Conservation (phyloP, 2,797 vertebrate species). For the Acanthurus lineatus region DNA sequence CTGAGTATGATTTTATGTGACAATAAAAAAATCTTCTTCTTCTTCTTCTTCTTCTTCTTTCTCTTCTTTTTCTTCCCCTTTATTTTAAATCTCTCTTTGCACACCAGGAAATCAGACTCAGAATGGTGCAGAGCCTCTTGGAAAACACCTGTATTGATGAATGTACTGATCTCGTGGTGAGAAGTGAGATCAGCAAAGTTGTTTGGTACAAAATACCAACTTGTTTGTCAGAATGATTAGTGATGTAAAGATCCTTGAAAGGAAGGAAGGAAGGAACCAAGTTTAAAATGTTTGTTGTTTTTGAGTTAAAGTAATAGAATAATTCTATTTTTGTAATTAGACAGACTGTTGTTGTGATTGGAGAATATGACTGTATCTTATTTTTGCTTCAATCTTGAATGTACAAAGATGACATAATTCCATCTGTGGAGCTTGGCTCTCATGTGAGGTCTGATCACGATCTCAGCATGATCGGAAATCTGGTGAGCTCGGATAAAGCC, state of each 20-base stretch:
- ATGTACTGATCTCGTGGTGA: constrained; percentile 15
- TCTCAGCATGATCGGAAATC: constrained; percentile 71
- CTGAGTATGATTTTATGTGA: no score
- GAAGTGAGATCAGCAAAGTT: constrained; percentile 20
- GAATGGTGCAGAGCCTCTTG: no score
- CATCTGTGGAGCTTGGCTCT: constrained; percentile 66
- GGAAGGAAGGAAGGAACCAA: background rate
- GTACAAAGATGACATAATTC: constrained; percentile 51
- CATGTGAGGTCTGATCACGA: constrained; percentile 69
- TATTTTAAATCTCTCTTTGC: background rate
- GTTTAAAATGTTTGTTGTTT: background rate
- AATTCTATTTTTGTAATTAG: background rate
- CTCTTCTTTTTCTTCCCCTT: no score
- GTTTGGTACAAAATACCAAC: constrained; percentile 5
- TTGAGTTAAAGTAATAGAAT: background rate
- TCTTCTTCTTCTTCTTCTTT: no score
- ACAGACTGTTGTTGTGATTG: background rate
- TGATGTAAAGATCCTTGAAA: no score
- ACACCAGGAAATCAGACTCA: background rate
- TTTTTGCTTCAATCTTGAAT: constrained; percentile 8
- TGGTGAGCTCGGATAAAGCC: constrained; percentile 68
- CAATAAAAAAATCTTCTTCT: no score
- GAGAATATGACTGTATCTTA: constrained; percentile 13
- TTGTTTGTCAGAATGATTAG: constrained; percentile 17
- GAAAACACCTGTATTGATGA: background rate